Evolutionary conservation across 2,888 invertebrate genomes (phyloP), one percentile per base, ranked within the genome.

Genomic region (Melinaea menophilus): DNA sequence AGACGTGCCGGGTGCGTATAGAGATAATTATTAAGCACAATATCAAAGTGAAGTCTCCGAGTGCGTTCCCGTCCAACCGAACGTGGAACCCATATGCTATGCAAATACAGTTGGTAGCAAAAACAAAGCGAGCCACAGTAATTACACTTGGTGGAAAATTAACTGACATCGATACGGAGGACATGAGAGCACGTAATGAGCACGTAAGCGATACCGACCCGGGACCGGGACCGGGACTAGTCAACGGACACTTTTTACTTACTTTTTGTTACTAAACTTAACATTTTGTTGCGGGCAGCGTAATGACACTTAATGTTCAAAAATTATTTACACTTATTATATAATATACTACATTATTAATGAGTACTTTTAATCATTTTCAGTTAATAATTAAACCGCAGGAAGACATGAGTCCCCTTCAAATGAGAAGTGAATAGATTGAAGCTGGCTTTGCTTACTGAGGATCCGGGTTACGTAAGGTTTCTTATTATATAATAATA

Each of bases 21-120:
- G 13, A 48, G 22, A 48, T 22, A 48, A 51, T 31, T 31, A 51
- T 31, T 3, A 34, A 46, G 34, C 11, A 54, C n/a, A 41, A 58
- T 61, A 51, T 35, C 55, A 55, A 37, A 62, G n/a, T 51, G 5
- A 5, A 77, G 35, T 69, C 82, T 86, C 85, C 67, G 78, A 59
- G 5, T 41, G 41, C 47, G 61, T 62, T 67, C 4, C 54, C 79
- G 72, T 80, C 47, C 75, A n/a, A 71, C 69, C 73, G 73, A 73
- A 75, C 77, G 68, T 77, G 77, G 79, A 80, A 74, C 78, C 78
- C 80, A 81, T 79, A 79, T 76, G 78, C 84, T 88, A 90, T 89
- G 90, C 90, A 89, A 90, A 90, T 90, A 89, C 87, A 90, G 89
- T 88, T 84, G 81, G 86, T 85, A 85, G 88, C 90, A 89, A 89